phyloP scores from a whole-genome alignment of 2,797 vertebrate species.

The Perodicticus potto region DNA sequence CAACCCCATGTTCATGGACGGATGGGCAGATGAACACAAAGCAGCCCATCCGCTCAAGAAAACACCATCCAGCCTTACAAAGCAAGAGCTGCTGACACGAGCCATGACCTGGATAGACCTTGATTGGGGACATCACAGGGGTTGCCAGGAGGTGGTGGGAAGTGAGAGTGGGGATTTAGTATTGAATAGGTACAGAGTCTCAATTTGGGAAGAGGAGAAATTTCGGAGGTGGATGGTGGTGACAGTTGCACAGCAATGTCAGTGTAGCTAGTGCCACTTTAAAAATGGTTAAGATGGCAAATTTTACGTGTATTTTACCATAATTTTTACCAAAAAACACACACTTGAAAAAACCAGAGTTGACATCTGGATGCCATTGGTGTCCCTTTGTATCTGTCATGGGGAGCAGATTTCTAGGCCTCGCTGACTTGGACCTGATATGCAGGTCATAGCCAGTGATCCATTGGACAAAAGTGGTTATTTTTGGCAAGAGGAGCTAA shows the following conservation, averaged over 20 bases:
- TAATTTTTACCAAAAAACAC: not conserved
- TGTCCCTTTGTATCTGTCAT: not conserved
- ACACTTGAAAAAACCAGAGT: not conserved
- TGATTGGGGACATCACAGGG: rapidly evolving
- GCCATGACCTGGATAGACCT: rapidly evolving
- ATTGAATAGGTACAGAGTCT: not conserved
- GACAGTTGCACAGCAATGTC: not conserved
- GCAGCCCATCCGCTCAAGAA: rapidly evolving
- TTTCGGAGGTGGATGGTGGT: not conserved
- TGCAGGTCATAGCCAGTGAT: no score
- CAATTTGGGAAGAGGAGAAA: not conserved
- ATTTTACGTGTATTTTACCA: not conserved
- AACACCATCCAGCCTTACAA: rapidly evolving
- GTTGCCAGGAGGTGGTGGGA: rapidly evolving
- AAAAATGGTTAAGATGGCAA: not conserved
- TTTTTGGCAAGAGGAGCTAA: not conserved
- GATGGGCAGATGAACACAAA: not conserved
- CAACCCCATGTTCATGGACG: rapidly evolving
- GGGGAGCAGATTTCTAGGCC: not conserved
- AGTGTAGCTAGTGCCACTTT: not conserved
- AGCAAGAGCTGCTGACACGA: rapidly evolving
- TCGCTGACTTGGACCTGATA: not conserved
- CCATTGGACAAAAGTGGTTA: not conserved
- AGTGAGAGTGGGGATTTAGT: not conserved
- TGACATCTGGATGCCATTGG: no score